Evolutionary conservation across 1,140 invertebrate genomes (phyloP).

Genomic region (Hetaerina americana): DNA sequence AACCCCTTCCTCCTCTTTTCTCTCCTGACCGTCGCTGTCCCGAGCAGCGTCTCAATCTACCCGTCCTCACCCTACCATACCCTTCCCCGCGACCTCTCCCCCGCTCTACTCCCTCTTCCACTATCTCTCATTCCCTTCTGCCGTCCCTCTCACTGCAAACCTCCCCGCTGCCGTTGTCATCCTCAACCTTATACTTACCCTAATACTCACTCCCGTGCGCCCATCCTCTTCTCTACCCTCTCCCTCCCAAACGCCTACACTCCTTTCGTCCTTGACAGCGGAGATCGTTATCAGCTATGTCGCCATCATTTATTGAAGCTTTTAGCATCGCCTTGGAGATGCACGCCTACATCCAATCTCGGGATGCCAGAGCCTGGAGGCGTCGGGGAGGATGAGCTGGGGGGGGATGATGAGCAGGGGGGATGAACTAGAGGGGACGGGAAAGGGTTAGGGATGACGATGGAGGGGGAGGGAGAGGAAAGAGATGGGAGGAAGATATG

Average conservation of each 20-base stretch:
- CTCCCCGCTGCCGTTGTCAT: neutral
- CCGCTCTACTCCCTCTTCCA: neutral
- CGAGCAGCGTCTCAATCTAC: neutral
- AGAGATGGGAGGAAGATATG: too few relatives aligned
- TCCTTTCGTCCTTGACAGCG: neutral
- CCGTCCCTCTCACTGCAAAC: neutral
- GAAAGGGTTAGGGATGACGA: too few relatives aligned
- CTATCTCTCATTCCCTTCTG: neutral
- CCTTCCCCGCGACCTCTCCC: too few relatives aligned
- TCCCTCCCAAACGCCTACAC: too few relatives aligned
- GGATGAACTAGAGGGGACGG: neutral
- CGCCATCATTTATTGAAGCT: neutral
- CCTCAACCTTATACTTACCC: neutral
- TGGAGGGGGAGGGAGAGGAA: too few relatives aligned
- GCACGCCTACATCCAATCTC: neutral
- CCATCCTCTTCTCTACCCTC: neutral
- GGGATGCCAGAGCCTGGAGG: neutral
- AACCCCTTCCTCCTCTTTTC: too few relatives aligned
- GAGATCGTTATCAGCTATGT: neutral
- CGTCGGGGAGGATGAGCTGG: neutral
- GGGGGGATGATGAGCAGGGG: neutral
- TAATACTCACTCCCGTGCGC: neutral
- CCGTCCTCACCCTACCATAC: neutral
- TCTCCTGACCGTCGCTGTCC: too few relatives aligned
- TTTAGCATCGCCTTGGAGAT: neutral